A percentile compares a stretch with the other conserved stretches of the same genome.
phyloP scores from a whole-genome alignment of 1,140 invertebrate species.

The Protaetia brevitarsis region DNA sequence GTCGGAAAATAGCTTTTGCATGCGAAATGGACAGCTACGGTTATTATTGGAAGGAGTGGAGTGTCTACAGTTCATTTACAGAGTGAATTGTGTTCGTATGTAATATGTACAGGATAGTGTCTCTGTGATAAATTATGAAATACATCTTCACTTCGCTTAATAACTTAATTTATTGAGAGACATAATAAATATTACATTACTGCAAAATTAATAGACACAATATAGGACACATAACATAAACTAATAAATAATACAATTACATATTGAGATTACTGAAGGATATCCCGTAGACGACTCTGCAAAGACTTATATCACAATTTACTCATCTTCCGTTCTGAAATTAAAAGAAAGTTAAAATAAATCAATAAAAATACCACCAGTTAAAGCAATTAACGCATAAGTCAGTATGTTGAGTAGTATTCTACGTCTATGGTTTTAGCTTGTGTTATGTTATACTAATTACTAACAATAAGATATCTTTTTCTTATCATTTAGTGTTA shows the following conservation, averaged over 20 bases:
- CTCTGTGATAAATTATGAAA: not conserved
- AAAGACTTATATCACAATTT: conserved; percentile 17
- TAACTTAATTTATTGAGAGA: conserved; percentile 1
- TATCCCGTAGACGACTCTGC: conserved; percentile 9
- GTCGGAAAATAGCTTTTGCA: not conserved
- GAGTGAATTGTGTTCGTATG: not conserved
- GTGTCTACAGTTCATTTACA: not conserved
- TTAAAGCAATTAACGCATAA: not conserved
- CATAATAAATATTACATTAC: conserved; percentile 10
- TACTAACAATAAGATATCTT: too few species aligned
- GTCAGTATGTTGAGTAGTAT: too few species aligned
- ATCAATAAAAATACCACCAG: not conserved
- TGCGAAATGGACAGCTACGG: not conserved
- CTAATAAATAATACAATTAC: not conserved
- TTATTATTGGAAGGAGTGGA: not conserved
- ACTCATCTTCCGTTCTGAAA: conserved; percentile 10
- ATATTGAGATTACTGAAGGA: not conserved
- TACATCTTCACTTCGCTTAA: not conserved
- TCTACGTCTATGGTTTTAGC: too few species aligned
- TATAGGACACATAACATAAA: not conserved
- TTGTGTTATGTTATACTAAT: too few species aligned
- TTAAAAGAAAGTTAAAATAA: not conserved
- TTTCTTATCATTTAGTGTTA: too few species aligned
- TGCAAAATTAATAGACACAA: conserved; percentile 12
- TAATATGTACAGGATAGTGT: not conserved